Conservation (phyloP, 2,113 vertebrate species). For the Meles meles region DNA sequence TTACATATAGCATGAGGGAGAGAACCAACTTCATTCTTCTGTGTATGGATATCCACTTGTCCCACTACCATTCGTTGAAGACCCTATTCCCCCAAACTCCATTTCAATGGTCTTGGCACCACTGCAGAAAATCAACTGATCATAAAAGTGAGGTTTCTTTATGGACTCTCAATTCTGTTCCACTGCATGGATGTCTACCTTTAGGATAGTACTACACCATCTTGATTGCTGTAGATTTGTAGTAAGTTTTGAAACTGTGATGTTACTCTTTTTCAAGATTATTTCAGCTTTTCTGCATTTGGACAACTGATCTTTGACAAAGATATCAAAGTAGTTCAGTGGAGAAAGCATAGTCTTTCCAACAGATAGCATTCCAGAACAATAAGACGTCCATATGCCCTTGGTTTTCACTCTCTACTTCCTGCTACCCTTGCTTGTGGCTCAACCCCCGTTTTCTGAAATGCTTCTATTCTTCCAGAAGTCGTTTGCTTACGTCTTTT, state of each 20-base stretch:
- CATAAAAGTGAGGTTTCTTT: neutral
- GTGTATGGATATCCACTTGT: neutral
- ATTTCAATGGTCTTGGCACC: neutral
- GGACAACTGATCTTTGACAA: neutral
- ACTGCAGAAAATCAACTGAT: neutral
- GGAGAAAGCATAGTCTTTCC: neutral
- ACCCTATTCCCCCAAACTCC: neutral
- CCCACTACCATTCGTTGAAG: neutral
- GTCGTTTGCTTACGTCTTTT: constrained; percentile 3
- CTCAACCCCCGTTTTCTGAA: constrained; percentile 20
- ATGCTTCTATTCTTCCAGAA: neutral
- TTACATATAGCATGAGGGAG: neutral
- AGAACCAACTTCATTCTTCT: neutral
- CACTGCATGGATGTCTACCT: neutral
- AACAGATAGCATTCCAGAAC: neutral
- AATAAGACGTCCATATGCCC: too few relatives aligned
- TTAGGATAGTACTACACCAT: neutral
- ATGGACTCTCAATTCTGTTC: neutral
- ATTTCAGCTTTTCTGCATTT: neutral
- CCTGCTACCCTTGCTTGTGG: neutral
- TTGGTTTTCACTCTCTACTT: neutral
- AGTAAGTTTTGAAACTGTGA: neutral
- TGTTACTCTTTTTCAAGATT: neutral
- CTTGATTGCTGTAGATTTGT: neutral
- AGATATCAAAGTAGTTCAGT: neutral